Conservation (phyloP, 2,888 invertebrate species). For the Alsophila aescularia region DNA sequence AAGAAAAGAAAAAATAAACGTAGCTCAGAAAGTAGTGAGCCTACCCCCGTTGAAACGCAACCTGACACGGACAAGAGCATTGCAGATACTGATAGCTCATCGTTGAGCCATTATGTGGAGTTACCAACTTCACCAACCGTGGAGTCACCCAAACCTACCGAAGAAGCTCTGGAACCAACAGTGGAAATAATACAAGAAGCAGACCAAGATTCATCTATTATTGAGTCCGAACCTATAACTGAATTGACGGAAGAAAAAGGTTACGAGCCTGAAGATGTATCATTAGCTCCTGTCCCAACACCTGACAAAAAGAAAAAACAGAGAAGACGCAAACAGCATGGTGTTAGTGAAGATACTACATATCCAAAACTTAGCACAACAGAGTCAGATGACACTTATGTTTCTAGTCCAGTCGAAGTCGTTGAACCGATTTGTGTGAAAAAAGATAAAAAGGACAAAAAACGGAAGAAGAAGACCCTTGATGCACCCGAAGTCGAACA, state of each 20-base stretch:
- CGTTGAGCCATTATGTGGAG: slow-evolving; percentile 73
- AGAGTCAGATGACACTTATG: slow-evolving; percentile 67
- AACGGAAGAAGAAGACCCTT: slow-evolving; percentile 76
- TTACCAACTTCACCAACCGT: slow-evolving; percentile 76
- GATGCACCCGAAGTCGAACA: slow-evolving; percentile 52
- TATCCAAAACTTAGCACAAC: slow-evolving; percentile 71
- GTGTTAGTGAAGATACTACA: slow-evolving; percentile 68
- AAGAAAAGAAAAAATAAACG: slow-evolving; percentile 87
- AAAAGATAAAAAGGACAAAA: slow-evolving; percentile 73
- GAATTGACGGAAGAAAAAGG: slow-evolving; percentile 86
- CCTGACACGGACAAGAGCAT: slow-evolving; percentile 70
- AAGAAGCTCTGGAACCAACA: slow-evolving; percentile 44
- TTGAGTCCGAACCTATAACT: slow-evolving; percentile 70
- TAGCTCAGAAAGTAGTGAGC: slow-evolving; percentile 58
- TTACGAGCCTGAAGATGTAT: slow-evolving; percentile 89
- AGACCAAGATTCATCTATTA: slow-evolving; percentile 73
- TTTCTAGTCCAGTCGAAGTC: slow-evolving; percentile 59
- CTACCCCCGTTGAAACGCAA: slow-evolving; percentile 50
- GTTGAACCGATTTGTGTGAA: slow-evolving; percentile 51
- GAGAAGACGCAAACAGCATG: slow-evolving; percentile 69
- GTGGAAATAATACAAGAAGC: slow-evolving; percentile 37
- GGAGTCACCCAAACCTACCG: slow-evolving; percentile 73
- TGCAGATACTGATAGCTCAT: slow-evolving; percentile 70
- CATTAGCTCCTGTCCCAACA: slow-evolving; percentile 62
- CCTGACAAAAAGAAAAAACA: slow-evolving; percentile 80